These are phyloP conservation scores for Andrena haemorrhoa DNA, from an alignment of 2,888 invertebrate genomes.

Conservation along the genomic window DNA sequence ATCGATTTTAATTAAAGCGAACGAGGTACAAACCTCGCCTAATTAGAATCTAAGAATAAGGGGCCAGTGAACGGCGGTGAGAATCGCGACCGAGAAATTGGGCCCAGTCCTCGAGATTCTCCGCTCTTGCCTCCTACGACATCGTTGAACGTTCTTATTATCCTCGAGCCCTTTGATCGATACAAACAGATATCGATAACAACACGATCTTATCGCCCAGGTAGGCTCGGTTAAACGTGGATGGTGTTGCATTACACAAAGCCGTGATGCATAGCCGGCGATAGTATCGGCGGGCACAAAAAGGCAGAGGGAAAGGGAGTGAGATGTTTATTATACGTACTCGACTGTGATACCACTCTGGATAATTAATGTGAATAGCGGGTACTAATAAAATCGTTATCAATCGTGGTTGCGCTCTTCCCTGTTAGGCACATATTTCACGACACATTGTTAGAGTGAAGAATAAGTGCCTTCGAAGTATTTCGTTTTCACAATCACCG, in stretches of 20 bases:
- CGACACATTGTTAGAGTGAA: neutral
- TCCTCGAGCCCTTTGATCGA: conserved; percentile 68
- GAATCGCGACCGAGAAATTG: conserved; percentile 41
- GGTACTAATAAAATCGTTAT: conserved; percentile 36
- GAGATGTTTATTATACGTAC: conserved; percentile 59
- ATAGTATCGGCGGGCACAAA: conserved; percentile 50
- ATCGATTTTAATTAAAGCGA: conserved; percentile 27
- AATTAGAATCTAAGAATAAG: conserved; percentile 21
- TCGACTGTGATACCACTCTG: conserved; percentile 22
- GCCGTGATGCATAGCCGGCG: conserved; percentile 67
- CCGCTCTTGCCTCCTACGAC: conserved; percentile 61
- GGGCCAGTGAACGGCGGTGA: conserved; percentile 9
- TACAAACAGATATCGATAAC: conserved; percentile 73
- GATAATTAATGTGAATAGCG: conserved; percentile 36
- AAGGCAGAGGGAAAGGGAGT: conserved; percentile 37
- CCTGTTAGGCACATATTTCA: neutral
- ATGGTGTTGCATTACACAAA: conserved; percentile 71
- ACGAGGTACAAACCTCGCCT: conserved; percentile 21
- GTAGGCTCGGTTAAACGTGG: conserved; percentile 66
- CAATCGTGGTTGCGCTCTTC: conserved; percentile 23
- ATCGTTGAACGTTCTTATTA: conserved; percentile 67
- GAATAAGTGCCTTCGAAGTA: neutral
- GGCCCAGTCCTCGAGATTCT: conserved; percentile 40
- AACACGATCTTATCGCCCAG: conserved; percentile 69
- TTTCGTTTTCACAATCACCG: too few species aligned